Evolutionary conservation across 2,113 vertebrate species (phyloP), one percentile per base, ranked within the genome.

Genomic region (Felis chaus): DNA sequence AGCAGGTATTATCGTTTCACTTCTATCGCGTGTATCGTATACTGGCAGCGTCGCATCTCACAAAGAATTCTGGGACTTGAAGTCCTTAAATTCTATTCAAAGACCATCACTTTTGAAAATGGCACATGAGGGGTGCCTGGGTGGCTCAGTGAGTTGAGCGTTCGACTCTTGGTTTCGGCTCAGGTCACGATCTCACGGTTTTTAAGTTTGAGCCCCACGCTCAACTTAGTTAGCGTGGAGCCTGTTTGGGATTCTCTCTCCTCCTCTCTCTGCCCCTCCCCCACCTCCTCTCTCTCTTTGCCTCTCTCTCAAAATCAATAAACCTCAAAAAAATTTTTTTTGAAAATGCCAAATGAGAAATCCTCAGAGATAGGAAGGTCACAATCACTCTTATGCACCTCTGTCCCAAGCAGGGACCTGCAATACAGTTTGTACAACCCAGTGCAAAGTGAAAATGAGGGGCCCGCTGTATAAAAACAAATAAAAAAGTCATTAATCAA

Each of bases 11-110:
- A 48, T n/a, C 4, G 11, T 48, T 65, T 31, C 16, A 6, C 7
- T 25, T 4, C 19, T 1, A 9, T 41, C 19, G 9, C 15, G 53
- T 12, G 16, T 1, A n/a, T 4, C 5, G 1, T 19, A 27, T 15
- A 61, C 1, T 16, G 16, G 50, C 13, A 61, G 33, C 8, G 9
- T 73, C 18, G 18, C 16, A 39, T 68, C 15, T 68, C 65, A 53
- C 33, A 39, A 27, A 55, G 29, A 50, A 45, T 8, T 80, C 79
- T 63, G 90, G 65, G 50, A 29, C 36, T 16, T 71, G 39, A 63
- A 53, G 16, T 41, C 23, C 82, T 87, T 53, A 8, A 68, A n/a
- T 86, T 83, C 69, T 55, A 39, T 33, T 57, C 36, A 92, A 88
- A 84, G 12, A 5, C 41, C 5, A 19, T 10, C 74, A n/a, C 45